Evolutionary conservation across 2,113 vertebrate genomes (phyloP).

Genomic region (Pelobates fuscus): DNA sequence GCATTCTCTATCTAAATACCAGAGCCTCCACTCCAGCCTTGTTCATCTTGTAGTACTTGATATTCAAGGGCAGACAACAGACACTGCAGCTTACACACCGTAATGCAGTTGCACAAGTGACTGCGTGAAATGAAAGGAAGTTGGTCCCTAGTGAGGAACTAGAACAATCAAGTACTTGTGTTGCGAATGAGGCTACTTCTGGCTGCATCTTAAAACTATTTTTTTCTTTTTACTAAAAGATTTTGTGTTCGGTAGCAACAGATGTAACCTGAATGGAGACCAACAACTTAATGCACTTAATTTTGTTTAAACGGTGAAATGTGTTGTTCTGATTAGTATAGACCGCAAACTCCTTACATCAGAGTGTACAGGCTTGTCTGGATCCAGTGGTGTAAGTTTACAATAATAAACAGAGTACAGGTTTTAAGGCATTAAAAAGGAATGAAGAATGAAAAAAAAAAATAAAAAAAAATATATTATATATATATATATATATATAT

Average conservation of each 20-base stretch:
- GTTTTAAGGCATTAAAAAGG: no score
- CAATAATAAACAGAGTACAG: no score
- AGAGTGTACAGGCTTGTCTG: no score
- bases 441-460: no score
- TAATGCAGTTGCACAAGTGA: constrained; percentile 27
- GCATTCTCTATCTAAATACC: neutral
- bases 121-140: constrained; percentile 47
- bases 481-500: no score
- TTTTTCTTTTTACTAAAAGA: neutral
- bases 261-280: neutral
- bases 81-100: constrained; percentile 2
- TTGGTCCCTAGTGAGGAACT: constrained; percentile 8
- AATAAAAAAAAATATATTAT: no score
- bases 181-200: constrained; percentile 24
- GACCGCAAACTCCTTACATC: no score
- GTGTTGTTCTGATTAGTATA: no score
- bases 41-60: constrained; percentile 20
- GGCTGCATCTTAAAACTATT: neutral
- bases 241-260: neutral
- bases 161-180: constrained; percentile 48
- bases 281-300: neutral
- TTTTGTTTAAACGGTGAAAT: neutral
- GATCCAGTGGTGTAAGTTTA: no score
- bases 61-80: constrained; percentile 38
- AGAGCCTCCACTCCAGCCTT: constrained; percentile 5